A percentile compares a stretch with the other conserved stretches of the same genome.
Evolutionary conservation across 2,888 invertebrate genomes (phyloP).

Genomic region (Bimastos eiseni): DNA sequence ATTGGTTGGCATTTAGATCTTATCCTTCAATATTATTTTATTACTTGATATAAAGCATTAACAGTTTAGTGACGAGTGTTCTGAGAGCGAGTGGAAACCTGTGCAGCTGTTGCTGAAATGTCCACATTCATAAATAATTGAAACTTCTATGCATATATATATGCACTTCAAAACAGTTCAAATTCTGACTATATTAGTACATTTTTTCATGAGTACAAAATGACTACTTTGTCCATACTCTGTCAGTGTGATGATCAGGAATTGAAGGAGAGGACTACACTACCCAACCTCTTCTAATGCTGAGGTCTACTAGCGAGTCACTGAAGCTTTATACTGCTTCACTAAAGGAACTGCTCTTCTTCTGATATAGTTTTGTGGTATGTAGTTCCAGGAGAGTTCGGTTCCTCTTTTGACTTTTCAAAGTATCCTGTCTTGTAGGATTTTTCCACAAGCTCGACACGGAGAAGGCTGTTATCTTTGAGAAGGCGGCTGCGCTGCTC

Average conservation of each 20-base stretch:
- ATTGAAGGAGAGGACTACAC: too few species aligned
- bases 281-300: not conserved
- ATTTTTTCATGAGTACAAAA: not conserved
- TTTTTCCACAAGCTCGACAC: not conserved
- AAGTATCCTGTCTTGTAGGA: not conserved
- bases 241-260: too few species aligned
- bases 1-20: not conserved
- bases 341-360: not conserved
- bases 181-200: not conserved
- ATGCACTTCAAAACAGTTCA: not conserved
- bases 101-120: too few species aligned
- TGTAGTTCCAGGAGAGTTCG: not conserved
- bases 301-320: not conserved
- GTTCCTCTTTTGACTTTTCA: not conserved
- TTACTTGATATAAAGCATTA: not conserved
- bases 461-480: not conserved
- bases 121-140: too few species aligned
- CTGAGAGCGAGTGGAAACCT: too few species aligned
- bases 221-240: too few species aligned
- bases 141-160: too few species aligned
- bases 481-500: not conserved
- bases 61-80: too few species aligned
- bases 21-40: not conserved
- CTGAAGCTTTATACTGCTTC: not conserved
- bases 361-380: not conserved